These are phyloP conservation scores for Zaprionus vittiger DNA, from an alignment of 1,140 invertebrate species.

Conservation along the genomic window DNA sequence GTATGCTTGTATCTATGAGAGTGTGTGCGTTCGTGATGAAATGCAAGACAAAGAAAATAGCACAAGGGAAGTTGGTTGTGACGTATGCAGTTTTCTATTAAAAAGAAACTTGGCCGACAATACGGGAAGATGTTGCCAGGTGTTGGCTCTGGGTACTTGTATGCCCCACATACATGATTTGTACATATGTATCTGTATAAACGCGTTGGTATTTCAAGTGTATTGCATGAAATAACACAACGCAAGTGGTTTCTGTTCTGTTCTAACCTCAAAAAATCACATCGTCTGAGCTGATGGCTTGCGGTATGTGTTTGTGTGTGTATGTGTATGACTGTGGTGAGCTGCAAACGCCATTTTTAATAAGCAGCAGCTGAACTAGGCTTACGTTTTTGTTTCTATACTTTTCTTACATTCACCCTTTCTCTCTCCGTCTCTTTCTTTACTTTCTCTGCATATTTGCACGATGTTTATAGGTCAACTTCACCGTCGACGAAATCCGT, in stretches of 20 bases:
- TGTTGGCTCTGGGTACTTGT: constrained; percentile 41
- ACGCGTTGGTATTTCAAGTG: constrained; percentile 33
- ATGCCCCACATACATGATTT: constrained; percentile 14
- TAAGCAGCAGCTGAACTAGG: constrained; percentile 25
- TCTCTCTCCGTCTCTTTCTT: constrained; percentile 13
- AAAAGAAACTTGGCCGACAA: constrained; percentile 33
- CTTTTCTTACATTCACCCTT: constrained; percentile 12
- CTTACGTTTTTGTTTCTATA: constrained; percentile 5
- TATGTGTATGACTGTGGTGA: constrained; percentile 8
- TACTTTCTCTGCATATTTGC: constrained; percentile 1
- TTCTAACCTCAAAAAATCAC: constrained; percentile 64
- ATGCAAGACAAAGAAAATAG: constrained; percentile 77
- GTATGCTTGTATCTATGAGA: constrained; percentile 14
- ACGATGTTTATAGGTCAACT: constrained; percentile 95
- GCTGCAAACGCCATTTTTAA: constrained; percentile 64
- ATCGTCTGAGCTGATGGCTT: constrained; percentile 39
- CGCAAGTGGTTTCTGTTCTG: constrained; percentile 60
- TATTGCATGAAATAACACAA: constrained; percentile 43
- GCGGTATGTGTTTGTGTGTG: constrained; percentile 1
- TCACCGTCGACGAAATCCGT: constrained; percentile 99
- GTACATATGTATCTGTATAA: constrained; percentile 20
- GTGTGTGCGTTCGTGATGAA: constrained; percentile 48
- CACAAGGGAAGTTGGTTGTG: constrained; percentile 51
- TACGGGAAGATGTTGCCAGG: constrained; percentile 29
- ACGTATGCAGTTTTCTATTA: constrained; percentile 76